phyloP scores from a whole-genome alignment of 2,113 vertebrate genomes.

The Chaetodon auriga region DNA sequence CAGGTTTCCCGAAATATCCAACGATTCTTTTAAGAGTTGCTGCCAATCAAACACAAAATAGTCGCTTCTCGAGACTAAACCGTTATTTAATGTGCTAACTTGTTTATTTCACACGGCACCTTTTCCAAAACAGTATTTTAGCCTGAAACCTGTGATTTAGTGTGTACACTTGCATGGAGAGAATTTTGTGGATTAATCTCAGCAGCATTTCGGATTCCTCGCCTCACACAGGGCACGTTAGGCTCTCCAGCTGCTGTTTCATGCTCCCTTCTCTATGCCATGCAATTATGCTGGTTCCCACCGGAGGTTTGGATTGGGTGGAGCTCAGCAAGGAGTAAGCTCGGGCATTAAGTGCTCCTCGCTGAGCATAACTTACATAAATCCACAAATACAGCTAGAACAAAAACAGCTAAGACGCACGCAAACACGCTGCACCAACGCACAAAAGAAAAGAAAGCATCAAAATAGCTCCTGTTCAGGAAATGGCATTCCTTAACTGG shows the following conservation, averaged over 20 bases:
- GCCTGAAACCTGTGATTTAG: conserved; percentile 52
- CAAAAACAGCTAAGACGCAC: conserved; percentile 37
- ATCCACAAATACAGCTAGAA: conserved; percentile 54
- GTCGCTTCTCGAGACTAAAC: conserved; percentile 13
- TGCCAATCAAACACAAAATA: conserved; percentile 1
- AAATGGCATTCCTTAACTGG: conserved; percentile 53
- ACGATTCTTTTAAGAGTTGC: neutral
- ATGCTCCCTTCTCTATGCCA: conserved; percentile 69
- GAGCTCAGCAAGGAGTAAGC: conserved; percentile 71
- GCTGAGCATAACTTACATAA: conserved; percentile 54
- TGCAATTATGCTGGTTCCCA: conserved; percentile 78
- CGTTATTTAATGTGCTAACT: conserved; percentile 23
- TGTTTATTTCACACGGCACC: conserved; percentile 19
- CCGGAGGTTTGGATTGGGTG: conserved; percentile 73
- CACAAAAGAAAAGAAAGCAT: conserved; percentile 61
- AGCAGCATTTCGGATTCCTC: conserved; percentile 61
- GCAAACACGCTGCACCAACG: conserved; percentile 29
- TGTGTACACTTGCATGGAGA: conserved; percentile 20
- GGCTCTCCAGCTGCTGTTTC: conserved; percentile 75
- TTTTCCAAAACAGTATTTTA: conserved; percentile 57
- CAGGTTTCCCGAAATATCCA: neutral
- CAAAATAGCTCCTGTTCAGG: conserved; percentile 46
- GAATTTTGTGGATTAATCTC: conserved; percentile 56
- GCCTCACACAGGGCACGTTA: conserved; percentile 48
- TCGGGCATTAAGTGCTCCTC: conserved; percentile 69